A percentile compares a stretch with the other conserved stretches of the same genome.
These are phyloP conservation scores for Leucophenga maculata DNA, from an alignment of 2,888 invertebrate genomes.

Conservation along the genomic window DNA sequence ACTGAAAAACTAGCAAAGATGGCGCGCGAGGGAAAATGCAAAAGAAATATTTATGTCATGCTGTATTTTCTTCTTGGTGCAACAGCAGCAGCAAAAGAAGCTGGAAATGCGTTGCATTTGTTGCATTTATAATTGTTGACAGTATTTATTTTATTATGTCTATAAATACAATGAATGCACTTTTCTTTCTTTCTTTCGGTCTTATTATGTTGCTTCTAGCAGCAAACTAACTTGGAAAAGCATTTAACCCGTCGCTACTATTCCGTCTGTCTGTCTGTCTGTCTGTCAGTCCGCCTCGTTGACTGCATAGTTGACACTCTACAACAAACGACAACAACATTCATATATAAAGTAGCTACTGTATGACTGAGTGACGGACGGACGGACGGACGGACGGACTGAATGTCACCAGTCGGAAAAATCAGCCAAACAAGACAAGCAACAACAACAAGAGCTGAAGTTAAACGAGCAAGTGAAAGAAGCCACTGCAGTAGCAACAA, in stretches of 20 bases:
- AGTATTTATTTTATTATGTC: slow-evolving; percentile 67
- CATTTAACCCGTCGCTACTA: slow-evolving; percentile 15
- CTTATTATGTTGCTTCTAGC: background rate
- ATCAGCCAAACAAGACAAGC: slow-evolving; percentile 12
- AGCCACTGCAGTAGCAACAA: background rate
- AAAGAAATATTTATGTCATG: slow-evolving; percentile 65
- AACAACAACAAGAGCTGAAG: background rate
- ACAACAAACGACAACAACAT: slow-evolving; percentile 25
- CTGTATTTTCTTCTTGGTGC: slow-evolving; percentile 43
- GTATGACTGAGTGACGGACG: background rate
- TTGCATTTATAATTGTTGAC: slow-evolving; percentile 64
- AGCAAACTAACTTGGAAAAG: background rate
- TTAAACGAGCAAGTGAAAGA: slow-evolving; percentile 5
- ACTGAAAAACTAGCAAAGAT: background rate
- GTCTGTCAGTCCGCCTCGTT: background rate
- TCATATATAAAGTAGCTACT: background rate
- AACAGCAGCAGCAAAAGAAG: background rate
- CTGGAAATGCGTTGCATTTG: slow-evolving; percentile 46
- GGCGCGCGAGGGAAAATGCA: slow-evolving; percentile 18
- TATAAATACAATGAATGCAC: slow-evolving; percentile 66
- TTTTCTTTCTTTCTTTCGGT: slow-evolving; percentile 31
- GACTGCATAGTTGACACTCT: slow-evolving; percentile 35
- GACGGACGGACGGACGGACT: background rate
- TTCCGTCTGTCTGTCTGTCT: background rate
- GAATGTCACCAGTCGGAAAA: slow-evolving; percentile 17